Evolutionary conservation across 2,888 invertebrate genomes (phyloP), one percentile per base, ranked within the genome.

Genomic region (Andrena chrysosceles): DNA sequence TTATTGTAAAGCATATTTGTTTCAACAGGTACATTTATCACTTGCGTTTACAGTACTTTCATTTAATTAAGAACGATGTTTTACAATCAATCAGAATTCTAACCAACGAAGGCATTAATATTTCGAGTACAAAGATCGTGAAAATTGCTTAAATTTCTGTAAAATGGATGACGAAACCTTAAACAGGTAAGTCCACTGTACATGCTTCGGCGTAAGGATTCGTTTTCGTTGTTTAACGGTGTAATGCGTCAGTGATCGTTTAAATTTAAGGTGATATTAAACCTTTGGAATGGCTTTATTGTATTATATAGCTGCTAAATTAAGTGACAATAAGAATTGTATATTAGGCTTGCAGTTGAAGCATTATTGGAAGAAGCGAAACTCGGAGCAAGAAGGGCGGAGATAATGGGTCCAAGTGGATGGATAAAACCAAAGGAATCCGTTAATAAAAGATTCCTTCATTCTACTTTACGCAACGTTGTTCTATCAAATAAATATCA

Each of bases 341-440:
- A 49, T 68, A 20, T 74, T 48, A 80, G 93, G 75, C 85, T 94
- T 48, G 94, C 94, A n/a, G 93, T 90, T 2, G 93, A 94, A 81
- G 94, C 93, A 70, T 83, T 94, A 66, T 75, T 94, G 20, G 91
- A 93, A 81, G 94, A 94, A 84, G 94, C 94, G 0, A 93, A 93
- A 78, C 69, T 91, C 56, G 93, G 93, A 33, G 93, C 93, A 13
- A 90, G 87, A 77, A 88, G 94, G 73, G 94, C 94, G 3, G 93
- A 93, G 77, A 86, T 93, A 16, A 91, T 93, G 91, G 94, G 94
- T 26, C 94, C 94, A 2, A 93, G 92, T 83, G 94, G 94, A 23
- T 94, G 93, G 94, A 80, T 93, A 13, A 94, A 93, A 85, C 93
- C 93, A 16, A 92, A 91, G 70, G 93, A 93, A 81, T 93, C 90